Conservation (phyloP, 1,140 invertebrate genomes). For the Scaptomyza graminum region DNA sequence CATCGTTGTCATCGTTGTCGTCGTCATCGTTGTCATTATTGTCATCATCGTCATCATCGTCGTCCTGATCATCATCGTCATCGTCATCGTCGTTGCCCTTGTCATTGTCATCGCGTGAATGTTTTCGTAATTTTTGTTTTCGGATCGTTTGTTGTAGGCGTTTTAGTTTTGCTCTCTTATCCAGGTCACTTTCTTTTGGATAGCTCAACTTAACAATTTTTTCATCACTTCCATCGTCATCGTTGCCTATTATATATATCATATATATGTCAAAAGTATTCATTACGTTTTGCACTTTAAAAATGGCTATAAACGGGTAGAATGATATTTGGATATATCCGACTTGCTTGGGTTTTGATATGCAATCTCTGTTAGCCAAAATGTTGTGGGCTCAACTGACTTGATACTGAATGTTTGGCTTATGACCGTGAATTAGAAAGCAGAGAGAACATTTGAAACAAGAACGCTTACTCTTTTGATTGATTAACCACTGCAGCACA, state of each 20-base stretch:
- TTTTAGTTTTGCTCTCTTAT: constrained; percentile 67
- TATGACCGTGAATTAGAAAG: constrained; percentile 76
- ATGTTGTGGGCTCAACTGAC: constrained; percentile 52
- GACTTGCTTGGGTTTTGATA: constrained; percentile 39
- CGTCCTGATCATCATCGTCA: constrained; percentile 79
- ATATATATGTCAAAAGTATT: constrained; percentile 78
- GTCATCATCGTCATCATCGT: constrained; percentile 66
- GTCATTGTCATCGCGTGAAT: constrained; percentile 27
- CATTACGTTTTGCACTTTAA: constrained; percentile 65
- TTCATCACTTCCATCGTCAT: constrained; percentile 85
- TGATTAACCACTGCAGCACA: constrained; percentile 97
- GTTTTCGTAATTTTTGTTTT: constrained; percentile 81
- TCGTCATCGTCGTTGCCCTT: constrained; percentile 64
- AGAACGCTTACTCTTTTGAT: constrained; percentile 94
- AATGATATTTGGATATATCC: constrained; percentile 65
- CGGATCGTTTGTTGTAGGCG: constrained; percentile 69
- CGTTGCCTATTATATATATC: constrained; percentile 68
- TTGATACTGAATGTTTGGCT: constrained; percentile 66
- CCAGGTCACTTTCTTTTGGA: constrained; percentile 79
- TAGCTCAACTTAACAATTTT: constrained; percentile 83
- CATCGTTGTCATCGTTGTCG: constrained; percentile 26
- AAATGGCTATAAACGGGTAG: constrained; percentile 54
- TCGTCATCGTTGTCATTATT: constrained; percentile 37
- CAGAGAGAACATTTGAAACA: constrained; percentile 72
- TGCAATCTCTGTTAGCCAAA: constrained; percentile 42